Conservation (phyloP, 2,888 invertebrate species). For the Pollenia amentaria region DNA sequence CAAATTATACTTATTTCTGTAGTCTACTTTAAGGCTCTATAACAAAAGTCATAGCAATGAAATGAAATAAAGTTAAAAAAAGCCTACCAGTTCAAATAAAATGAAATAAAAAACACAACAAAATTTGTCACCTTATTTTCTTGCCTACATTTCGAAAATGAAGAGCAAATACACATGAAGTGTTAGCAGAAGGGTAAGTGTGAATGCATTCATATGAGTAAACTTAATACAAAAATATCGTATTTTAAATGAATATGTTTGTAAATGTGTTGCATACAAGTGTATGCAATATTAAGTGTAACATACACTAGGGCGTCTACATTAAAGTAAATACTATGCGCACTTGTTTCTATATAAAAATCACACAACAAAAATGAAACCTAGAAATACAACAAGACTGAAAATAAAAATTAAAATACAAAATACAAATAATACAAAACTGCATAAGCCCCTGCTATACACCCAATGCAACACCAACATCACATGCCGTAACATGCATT, state of each 20-base stretch:
- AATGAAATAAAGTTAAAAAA: slow-evolving; percentile 35
- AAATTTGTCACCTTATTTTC: slow-evolving; percentile 70
- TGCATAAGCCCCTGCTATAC: slow-evolving; percentile 36
- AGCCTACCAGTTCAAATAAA: slow-evolving; percentile 15
- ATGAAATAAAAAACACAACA: slow-evolving; percentile 29
- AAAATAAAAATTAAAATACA: not conserved
- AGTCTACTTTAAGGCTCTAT: slow-evolving; percentile 64
- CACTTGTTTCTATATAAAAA: slow-evolving; percentile 68
- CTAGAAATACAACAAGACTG: slow-evolving; percentile 8
- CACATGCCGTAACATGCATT: slow-evolving; percentile 68
- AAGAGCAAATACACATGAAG: slow-evolving; percentile 52
- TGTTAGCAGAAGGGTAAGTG: slow-evolving; percentile 59
- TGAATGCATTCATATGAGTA: slow-evolving; percentile 70
- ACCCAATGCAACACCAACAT: not conserved
- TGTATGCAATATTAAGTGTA: slow-evolving; percentile 75
- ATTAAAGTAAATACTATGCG: slow-evolving; percentile 78
- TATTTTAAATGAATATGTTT: slow-evolving; percentile 1
- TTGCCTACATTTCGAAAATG: slow-evolving; percentile 66
- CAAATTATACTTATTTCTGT: slow-evolving; percentile 31
- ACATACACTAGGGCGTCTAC: slow-evolving; percentile 82
- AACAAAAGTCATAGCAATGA: slow-evolving; percentile 65
- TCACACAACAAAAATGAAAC: slow-evolving; percentile 58
- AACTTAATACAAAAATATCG: slow-evolving; percentile 57
- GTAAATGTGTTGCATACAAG: slow-evolving; percentile 23
- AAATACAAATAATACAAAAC: slow-evolving; percentile 52